A percentile compares a stretch with the other conserved stretches of the same genome.
phyloP scores from a whole-genome alignment of 1,140 invertebrate species.

The Drosophila punjabiensis region DNA sequence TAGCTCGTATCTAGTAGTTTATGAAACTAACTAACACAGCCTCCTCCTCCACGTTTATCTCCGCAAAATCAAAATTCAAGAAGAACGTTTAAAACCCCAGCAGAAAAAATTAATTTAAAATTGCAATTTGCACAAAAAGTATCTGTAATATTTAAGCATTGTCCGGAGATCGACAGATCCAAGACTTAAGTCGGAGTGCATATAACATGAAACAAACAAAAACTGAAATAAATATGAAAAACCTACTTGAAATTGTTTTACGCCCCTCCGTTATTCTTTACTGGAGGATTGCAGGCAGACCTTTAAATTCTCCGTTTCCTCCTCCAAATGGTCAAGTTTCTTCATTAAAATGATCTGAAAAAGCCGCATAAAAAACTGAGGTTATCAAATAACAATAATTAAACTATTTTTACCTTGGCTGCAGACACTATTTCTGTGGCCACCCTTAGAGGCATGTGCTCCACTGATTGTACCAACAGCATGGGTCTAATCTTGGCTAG shows the following conservation, averaged over 20 bases:
- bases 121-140: conserved; percentile 46
- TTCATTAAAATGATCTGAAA: conserved; percentile 91
- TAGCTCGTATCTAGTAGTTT: conserved; percentile 66
- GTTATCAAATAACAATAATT: background rate
- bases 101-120: conserved; percentile 56
- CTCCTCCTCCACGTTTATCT: conserved; percentile 23
- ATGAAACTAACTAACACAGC: conserved; percentile 31
- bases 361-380: background rate
- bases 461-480: conserved; percentile 88
- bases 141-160: conserved; percentile 70
- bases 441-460: conserved; percentile 89
- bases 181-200: conserved; percentile 62
- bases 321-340: conserved; percentile 92
- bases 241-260: conserved; percentile 1
- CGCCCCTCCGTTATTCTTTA: background rate
- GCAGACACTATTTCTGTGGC: conserved; percentile 93
- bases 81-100: background rate
- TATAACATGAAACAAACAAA: conserved; percentile 55
- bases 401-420: conserved; percentile 87
- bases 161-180: conserved; percentile 42
- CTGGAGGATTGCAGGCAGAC: conserved; percentile 34
- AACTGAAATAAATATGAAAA: conserved; percentile 53
- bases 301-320: conserved; percentile 87
- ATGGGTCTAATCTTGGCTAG: conserved; percentile 90
- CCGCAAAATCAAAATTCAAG: conserved; percentile 13